phyloP scores from a whole-genome alignment of 2,888 invertebrate genomes.

The Cybosia mesomella region DNA sequence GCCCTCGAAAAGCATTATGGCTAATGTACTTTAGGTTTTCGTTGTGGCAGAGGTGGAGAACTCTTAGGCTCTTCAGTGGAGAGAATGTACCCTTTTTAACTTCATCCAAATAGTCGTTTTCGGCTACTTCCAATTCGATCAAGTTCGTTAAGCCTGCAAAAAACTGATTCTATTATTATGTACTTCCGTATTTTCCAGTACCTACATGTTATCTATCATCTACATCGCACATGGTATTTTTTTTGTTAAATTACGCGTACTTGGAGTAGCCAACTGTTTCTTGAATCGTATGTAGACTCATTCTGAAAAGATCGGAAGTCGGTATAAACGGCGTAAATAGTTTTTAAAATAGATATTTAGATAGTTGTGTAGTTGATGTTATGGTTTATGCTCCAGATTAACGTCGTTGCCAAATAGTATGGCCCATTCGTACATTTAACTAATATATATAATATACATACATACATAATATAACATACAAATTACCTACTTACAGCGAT shows the following conservation, averaged over 20 bases:
- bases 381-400: constrained; percentile 27
- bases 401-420: constrained; percentile 38
- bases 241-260: constrained; percentile 30
- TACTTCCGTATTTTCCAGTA: constrained; percentile 41
- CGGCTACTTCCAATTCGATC: constrained; percentile 87
- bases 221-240: constrained; percentile 29
- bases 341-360: constrained; percentile 35
- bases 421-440: constrained; percentile 25
- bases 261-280: background rate
- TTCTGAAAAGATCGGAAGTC: background rate
- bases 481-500: constrained; percentile 18
- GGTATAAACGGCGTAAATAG: constrained; percentile 27
- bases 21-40: constrained; percentile 85
- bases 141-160: constrained; percentile 84
- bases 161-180: constrained; percentile 49
- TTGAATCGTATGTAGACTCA: background rate
- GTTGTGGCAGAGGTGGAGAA: constrained; percentile 85
- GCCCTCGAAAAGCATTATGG: constrained; percentile 85
- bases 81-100: constrained; percentile 86
- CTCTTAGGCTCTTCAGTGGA: constrained; percentile 76
- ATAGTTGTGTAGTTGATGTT: constrained; percentile 24
- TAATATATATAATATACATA: too few relatives aligned
- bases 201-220: constrained; percentile 29
- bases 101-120: constrained; percentile 84
- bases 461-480: too few relatives aligned